Percentiles rank a stretch among this genome's conserved stretches.
Conservation (phyloP, 2,113 vertebrate genomes). For the Oreochromis aureus region DNA sequence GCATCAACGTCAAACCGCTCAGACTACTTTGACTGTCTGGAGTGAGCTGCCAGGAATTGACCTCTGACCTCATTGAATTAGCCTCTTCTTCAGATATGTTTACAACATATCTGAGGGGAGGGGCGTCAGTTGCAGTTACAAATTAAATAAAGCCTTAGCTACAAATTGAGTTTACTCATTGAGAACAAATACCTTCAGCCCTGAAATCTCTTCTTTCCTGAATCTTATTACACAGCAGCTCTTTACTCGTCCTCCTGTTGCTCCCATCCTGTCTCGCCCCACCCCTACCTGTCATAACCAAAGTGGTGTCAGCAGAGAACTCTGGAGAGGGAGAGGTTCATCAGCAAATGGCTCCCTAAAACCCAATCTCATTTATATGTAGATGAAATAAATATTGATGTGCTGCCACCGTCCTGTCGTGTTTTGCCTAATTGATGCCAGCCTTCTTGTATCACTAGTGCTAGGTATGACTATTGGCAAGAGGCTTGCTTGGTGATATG, state of each 20-base stretch:
- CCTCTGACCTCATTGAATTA: constrained; percentile 12
- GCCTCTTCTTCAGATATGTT: background rate
- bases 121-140: background rate
- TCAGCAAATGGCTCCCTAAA: constrained; percentile 60
- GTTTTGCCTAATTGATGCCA: constrained; percentile 60
- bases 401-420: constrained; percentile 21
- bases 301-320: constrained; percentile 1
- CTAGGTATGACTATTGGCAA: constrained; percentile 22
- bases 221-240: background rate
- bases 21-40: constrained; percentile 23
- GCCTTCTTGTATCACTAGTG: constrained; percentile 21
- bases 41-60: constrained; percentile 25
- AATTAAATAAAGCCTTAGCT: background rate
- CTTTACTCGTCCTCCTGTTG: background rate
- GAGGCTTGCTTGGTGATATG: background rate
- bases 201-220: background rate
- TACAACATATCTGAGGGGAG: background rate
- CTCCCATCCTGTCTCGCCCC: background rate
- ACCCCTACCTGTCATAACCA: constrained; percentile 15
- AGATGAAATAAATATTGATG: constrained; percentile 76
- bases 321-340: constrained; percentile 42
- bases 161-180: background rate
- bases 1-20: constrained; percentile 46
- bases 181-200: background rate
- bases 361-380: constrained; percentile 69